phyloP scores from a whole-genome alignment of 2,888 invertebrate genomes.

The Caradrina clavipalpis region DNA sequence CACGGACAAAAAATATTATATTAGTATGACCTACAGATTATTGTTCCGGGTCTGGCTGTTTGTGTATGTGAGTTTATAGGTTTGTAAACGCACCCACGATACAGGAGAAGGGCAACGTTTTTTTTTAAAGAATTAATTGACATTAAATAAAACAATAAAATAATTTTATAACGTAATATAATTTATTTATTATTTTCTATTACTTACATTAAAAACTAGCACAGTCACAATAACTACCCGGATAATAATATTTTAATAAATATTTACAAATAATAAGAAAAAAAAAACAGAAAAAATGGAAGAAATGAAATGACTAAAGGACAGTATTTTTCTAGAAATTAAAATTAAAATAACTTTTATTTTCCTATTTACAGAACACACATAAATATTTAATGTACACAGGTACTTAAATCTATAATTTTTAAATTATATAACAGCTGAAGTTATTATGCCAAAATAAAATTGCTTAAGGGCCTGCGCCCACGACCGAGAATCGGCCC shows the following conservation, averaged over 20 bases:
- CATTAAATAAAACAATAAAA: slow-evolving; percentile 47
- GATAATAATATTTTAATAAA: slow-evolving; percentile 57
- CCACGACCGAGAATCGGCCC: too few species aligned
- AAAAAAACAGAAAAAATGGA: slow-evolving; percentile 55
- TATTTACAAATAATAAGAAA: slow-evolving; percentile 60
- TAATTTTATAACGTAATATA: slow-evolving; percentile 66
- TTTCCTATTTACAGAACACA: slow-evolving; percentile 55
- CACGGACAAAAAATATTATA: too few species aligned
- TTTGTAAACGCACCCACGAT: too few species aligned
- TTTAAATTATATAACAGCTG: slow-evolving; percentile 29
- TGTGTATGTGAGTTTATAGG: too few species aligned
- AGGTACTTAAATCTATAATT: slow-evolving; percentile 10
- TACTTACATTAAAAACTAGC: slow-evolving; percentile 58
- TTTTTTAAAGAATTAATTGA: too few species aligned
- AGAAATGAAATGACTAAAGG: slow-evolving; percentile 66
- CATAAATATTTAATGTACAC: slow-evolving; percentile 51
- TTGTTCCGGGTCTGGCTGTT: too few species aligned
- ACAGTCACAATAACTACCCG: slow-evolving; percentile 68
- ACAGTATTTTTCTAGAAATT: slow-evolving; percentile 44
- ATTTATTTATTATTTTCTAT: slow-evolving; percentile 61
- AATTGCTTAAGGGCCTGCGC: background rate
- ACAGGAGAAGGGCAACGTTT: too few species aligned
- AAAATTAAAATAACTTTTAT: slow-evolving; percentile 25
- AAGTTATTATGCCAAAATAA: slow-evolving; percentile 2
- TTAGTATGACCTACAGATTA: too few species aligned